phyloP scores from a whole-genome alignment of 2,113 vertebrate species.

The Sarotherodon lohbergeri region DNA sequence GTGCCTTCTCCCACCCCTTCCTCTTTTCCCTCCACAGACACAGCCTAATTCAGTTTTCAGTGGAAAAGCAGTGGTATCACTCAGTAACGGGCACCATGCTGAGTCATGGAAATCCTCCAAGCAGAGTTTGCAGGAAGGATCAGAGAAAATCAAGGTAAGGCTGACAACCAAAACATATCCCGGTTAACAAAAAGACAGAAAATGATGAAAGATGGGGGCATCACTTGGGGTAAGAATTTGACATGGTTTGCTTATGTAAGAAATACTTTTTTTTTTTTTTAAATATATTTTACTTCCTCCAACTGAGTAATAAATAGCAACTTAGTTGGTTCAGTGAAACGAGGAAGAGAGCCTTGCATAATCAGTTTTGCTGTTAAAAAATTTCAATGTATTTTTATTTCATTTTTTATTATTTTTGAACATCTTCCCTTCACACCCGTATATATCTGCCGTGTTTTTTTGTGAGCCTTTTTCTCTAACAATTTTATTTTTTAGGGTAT shows the following conservation, averaged over 20 bases:
- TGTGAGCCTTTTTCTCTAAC: neutral
- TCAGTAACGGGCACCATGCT: conserved; percentile 55
- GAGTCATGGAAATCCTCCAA: conserved; percentile 60
- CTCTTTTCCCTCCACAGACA: neutral
- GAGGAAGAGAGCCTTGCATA: neutral
- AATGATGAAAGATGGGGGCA: neutral
- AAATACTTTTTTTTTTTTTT: neutral
- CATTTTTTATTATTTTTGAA: neutral
- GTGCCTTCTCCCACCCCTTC: neutral
- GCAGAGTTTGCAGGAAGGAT: conserved; percentile 46
- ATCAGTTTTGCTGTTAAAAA: neutral
- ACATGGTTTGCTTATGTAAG: neutral
- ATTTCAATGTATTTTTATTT: neutral
- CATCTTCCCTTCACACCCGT: neutral
- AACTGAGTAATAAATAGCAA: neutral
- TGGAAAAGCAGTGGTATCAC: conserved; percentile 29
- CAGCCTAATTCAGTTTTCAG: conserved; percentile 34
- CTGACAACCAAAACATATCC: neutral
- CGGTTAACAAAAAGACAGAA: neutral
- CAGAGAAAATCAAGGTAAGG: conserved; percentile 72
- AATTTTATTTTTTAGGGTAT: neutral
- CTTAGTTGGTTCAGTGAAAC: neutral
- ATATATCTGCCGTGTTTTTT: neutral
- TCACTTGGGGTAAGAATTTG: neutral
- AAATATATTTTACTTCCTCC: neutral